These are phyloP conservation scores for Troilus luridus DNA, from an alignment of 2,888 invertebrate genomes.

Conservation along the genomic window DNA sequence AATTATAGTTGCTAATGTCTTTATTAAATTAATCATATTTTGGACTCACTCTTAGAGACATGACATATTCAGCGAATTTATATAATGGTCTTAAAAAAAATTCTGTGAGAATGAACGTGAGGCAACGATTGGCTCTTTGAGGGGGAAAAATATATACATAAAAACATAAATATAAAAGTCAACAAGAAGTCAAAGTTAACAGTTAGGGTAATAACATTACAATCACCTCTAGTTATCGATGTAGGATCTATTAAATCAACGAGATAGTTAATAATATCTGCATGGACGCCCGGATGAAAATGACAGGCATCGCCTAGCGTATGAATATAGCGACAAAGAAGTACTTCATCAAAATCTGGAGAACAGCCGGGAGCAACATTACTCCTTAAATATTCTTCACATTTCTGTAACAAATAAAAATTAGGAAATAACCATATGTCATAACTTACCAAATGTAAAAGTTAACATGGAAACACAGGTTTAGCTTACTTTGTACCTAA, in stretches of 20 bases:
- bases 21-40: too few relatives aligned
- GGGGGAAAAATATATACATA: too few relatives aligned
- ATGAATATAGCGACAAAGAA: conserved; percentile 62
- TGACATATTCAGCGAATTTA: too few relatives aligned
- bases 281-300: conserved; percentile 53
- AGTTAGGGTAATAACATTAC: background rate
- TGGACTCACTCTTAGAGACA: too few relatives aligned
- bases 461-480: background rate
- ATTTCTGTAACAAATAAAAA: conserved; percentile 54
- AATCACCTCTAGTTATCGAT: conserved; percentile 6
- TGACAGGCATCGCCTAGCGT: conserved; percentile 63
- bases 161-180: too few relatives aligned
- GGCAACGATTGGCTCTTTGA: too few relatives aligned
- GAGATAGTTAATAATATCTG: conserved; percentile 53
- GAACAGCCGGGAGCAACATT: conserved; percentile 51
- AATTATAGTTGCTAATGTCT: too few relatives aligned
- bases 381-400: conserved; percentile 57
- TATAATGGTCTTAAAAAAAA: too few relatives aligned
- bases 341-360: background rate
- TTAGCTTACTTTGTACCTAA: background rate
- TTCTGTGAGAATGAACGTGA: too few relatives aligned
- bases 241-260: conserved; percentile 57
- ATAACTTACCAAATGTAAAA: background rate
- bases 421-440: background rate
- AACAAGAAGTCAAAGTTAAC: too few relatives aligned